Conservation (phyloP, 2,888 invertebrate species). For the Tenodera sinensis region DNA sequence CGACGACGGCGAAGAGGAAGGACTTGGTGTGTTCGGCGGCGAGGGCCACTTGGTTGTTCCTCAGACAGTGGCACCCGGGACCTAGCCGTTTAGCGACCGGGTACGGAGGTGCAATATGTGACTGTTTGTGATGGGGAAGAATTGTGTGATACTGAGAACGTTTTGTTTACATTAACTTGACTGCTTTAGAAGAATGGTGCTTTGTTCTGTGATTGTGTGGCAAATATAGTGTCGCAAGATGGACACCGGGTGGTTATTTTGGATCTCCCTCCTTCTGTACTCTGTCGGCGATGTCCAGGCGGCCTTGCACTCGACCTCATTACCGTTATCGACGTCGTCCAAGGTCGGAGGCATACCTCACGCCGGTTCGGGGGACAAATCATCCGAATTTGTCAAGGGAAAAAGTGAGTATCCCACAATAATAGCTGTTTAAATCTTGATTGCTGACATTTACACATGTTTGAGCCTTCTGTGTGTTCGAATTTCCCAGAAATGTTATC, state of each 20-base stretch:
- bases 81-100: background rate
- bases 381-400: conserved; percentile 72
- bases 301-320: background rate
- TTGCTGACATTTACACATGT: background rate
- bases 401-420: conserved; percentile 61
- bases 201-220: background rate
- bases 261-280: background rate
- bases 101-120: background rate
- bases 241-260: background rate
- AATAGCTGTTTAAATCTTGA: background rate
- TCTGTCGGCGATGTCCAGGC: background rate
- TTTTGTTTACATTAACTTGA: background rate
- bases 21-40: background rate
- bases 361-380: background rate
- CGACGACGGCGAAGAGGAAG: background rate
- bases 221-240: background rate
- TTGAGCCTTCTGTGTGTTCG: too few species aligned
- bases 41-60: background rate
- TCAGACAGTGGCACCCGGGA: background rate
- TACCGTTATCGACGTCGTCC: background rate
- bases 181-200: background rate
- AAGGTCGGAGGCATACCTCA: background rate
- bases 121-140: background rate
- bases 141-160: background rate
- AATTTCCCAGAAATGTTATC: too few species aligned